A percentile compares a stretch with the other conserved stretches of the same genome.
phyloP scores from a whole-genome alignment of 2,888 invertebrate species.

The Onchidella celtica region DNA sequence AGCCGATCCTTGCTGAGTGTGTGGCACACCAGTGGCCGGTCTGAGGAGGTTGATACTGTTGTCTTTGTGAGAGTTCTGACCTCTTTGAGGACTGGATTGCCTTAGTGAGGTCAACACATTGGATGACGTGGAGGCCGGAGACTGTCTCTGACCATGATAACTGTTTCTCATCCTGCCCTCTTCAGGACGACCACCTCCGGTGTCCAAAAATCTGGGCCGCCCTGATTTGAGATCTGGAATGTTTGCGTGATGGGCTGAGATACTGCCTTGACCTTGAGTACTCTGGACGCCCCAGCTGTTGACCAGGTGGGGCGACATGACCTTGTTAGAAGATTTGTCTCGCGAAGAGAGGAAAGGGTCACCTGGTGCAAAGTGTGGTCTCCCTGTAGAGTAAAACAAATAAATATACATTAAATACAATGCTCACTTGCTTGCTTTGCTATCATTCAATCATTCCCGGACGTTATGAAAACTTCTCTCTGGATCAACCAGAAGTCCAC shows the following conservation, averaged over 20 bases:
- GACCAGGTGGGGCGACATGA: not conserved
- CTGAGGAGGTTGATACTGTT: not conserved
- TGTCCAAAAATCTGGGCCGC: not conserved
- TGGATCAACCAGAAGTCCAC: too few relatives aligned
- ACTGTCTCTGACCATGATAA: not conserved
- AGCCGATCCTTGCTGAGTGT: slow-evolving; percentile 8
- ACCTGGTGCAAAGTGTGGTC: too few relatives aligned
- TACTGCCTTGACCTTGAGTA: not conserved
- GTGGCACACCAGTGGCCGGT: not conserved
- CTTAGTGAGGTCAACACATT: not conserved
- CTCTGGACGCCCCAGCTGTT: not conserved
- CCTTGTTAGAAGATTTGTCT: not conserved
- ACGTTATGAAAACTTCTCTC: too few relatives aligned
- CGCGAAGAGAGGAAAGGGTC: not conserved
- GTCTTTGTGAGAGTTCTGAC: not conserved
- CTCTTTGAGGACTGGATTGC: not conserved
- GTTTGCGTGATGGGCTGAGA: not conserved
- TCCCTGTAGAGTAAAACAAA: too few relatives aligned
- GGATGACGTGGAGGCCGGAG: slow-evolving; percentile 3
- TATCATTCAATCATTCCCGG: too few relatives aligned
- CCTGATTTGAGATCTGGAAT: not conserved
- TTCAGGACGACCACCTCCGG: not conserved
- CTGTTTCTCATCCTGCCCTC: not conserved
- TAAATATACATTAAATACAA: too few relatives aligned
- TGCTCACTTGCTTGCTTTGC: too few relatives aligned